phyloP scores from a whole-genome alignment of 2,797 vertebrate species.

The Hemitrygon akajei region DNA sequence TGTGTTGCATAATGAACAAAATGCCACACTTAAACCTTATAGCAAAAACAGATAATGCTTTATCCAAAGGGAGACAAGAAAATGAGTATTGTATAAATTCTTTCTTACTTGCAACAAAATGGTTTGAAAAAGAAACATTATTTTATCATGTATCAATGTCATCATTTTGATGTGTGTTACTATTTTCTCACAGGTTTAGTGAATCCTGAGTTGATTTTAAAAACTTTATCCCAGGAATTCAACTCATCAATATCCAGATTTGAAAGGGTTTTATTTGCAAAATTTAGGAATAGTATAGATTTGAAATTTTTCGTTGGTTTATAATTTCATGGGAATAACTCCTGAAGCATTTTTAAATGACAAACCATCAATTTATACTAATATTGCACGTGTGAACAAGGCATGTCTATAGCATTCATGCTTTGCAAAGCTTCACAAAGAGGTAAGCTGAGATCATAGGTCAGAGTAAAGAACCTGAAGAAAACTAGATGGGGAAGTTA shows the following conservation, averaged over 20 bases:
- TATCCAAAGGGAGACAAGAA: neutral
- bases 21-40: neutral
- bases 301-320: neutral
- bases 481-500: neutral
- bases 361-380: neutral
- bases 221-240: neutral
- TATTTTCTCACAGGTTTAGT: neutral
- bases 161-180: neutral
- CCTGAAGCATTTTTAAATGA: neutral
- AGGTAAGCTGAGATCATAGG: neutral
- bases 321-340: neutral
- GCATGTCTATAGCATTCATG: neutral
- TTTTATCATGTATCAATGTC: neutral
- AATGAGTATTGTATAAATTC: neutral
- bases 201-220: neutral
- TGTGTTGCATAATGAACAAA: neutral
- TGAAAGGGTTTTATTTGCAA: too few relatives aligned
- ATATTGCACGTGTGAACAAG: neutral
- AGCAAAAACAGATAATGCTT: neutral
- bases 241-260: neutral
- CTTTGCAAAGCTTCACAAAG: neutral
- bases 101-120: neutral
- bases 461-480: neutral
- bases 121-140: neutral
- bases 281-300: neutral